Conservation (phyloP, 1,140 invertebrate genomes). For the Panagrolaimus sp. region DNA sequence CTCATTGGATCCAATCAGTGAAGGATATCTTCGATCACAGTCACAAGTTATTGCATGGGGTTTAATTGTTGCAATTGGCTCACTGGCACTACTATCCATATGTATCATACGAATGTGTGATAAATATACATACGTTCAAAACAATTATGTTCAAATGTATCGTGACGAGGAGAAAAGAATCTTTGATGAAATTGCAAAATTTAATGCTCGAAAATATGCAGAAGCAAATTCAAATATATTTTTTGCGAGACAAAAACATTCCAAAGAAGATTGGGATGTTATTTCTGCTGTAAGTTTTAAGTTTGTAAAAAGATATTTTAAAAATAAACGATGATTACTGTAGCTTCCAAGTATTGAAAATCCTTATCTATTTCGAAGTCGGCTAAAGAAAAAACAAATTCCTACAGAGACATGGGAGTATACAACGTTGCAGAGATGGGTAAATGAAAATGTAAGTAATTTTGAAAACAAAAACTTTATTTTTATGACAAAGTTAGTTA, state of each 20-base stretch:
- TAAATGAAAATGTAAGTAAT: slow-evolving; percentile 1
- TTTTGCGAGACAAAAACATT: slow-evolving; percentile 17
- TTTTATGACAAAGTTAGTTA: too few species aligned
- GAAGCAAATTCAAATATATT: slow-evolving; percentile 26
- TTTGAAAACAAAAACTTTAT: too few species aligned
- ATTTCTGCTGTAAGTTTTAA: slow-evolving; percentile 20
- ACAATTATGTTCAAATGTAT: slow-evolving; percentile 45
- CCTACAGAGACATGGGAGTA: slow-evolving; percentile 20
- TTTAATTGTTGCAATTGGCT: slow-evolving; percentile 25
- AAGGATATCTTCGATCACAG: slow-evolving; percentile 31
- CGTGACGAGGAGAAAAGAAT: slow-evolving; percentile 38
- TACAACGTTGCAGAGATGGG: slow-evolving; percentile 28
- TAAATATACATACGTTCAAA: slow-evolving; percentile 49
- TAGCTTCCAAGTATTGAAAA: slow-evolving; percentile 26
- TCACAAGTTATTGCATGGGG: slow-evolving; percentile 39
- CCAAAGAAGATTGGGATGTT: slow-evolving; percentile 28
- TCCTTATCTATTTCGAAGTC: slow-evolving; percentile 25
- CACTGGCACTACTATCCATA: slow-evolving; percentile 29
- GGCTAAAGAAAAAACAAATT: not conserved
- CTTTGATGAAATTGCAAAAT: slow-evolving; percentile 44
- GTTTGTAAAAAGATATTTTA: too few species aligned
- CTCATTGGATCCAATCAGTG: slow-evolving; percentile 17
- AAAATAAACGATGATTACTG: too few species aligned
- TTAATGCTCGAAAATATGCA: slow-evolving; percentile 22
- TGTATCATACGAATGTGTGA: slow-evolving; percentile 43